These are phyloP conservation scores for Numida meleagris DNA, from an alignment of 2,113 vertebrate species.

Conservation along the genomic window DNA sequence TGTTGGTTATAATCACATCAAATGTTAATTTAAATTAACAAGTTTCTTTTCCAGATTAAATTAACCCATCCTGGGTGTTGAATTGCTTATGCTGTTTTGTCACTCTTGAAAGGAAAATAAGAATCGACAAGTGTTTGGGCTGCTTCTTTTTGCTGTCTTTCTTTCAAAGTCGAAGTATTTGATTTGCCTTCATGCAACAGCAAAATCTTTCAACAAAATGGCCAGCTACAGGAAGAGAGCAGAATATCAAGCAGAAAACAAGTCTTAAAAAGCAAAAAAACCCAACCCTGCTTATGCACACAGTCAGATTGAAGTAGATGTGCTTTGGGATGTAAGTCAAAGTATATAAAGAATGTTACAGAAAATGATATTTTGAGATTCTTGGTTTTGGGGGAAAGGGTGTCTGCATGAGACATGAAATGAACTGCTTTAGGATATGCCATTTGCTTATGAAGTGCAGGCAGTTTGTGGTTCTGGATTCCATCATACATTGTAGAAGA, in stretches of 20 bases:
- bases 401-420: not conserved
- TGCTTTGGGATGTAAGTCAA: not conserved
- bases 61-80: not conserved
- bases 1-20: not conserved
- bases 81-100: constrained; percentile 20
- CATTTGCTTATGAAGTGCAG: not conserved
- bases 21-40: not conserved
- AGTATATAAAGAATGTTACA: not conserved
- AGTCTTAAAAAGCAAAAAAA: not conserved
- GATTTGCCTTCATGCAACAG: not conserved
- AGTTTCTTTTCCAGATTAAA: constrained; percentile 7
- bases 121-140: not conserved
- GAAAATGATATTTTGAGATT: not conserved
- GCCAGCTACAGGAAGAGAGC: not conserved
- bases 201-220: not conserved
- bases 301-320: not conserved
- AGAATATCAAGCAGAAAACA: not conserved
- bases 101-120: not conserved
- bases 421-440: not conserved
- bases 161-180: not conserved
- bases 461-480: not conserved
- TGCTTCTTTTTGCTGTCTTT: not conserved
- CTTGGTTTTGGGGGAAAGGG: not conserved
- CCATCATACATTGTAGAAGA: not conserved
- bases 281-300: not conserved